Percentiles rank a stretch among this genome's conserved stretches.
Evolutionary conservation across 2,888 invertebrate species (phyloP).

Genomic region (Brenthis daphne): DNA sequence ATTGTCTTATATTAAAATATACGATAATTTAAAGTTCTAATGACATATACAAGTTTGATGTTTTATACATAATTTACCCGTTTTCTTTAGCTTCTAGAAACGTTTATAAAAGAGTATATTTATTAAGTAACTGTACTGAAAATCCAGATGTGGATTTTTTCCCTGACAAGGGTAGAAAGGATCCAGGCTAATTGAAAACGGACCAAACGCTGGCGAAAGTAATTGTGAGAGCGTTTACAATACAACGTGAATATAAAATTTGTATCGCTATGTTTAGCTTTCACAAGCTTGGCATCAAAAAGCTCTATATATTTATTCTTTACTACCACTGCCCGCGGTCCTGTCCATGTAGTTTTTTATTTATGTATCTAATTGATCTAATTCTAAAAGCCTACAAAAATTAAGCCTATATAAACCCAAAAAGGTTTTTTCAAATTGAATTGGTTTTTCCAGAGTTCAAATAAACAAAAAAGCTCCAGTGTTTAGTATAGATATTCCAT

Average conservation of each 20-base stretch:
- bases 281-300: not conserved
- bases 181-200: constrained; percentile 60
- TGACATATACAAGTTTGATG: not conserved
- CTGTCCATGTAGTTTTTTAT: too few relatives aligned
- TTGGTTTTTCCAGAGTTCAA: too few relatives aligned
- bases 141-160: constrained; percentile 56
- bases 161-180: constrained; percentile 63
- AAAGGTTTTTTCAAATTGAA: too few relatives aligned
- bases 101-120: constrained; percentile 53
- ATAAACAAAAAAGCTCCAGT: too few relatives aligned
- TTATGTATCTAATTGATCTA: too few relatives aligned
- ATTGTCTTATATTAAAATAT: not conserved
- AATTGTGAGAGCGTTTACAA: constrained; percentile 32
- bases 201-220: constrained; percentile 37
- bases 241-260: constrained; percentile 27
- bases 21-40: too few relatives aligned
- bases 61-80: constrained; percentile 26
- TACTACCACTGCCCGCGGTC: too few relatives aligned
- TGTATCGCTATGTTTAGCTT: constrained; percentile 6
- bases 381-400: too few relatives aligned
- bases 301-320: not conserved
- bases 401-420: too few relatives aligned
- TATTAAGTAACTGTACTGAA: constrained; percentile 53
- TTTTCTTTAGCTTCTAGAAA: constrained; percentile 29
- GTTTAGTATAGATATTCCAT: too few relatives aligned